A percentile compares a stretch with the other conserved stretches of the same genome.
Evolutionary conservation across 2,888 invertebrate species (phyloP).

Genomic region (Pristionchus entomophagus): DNA sequence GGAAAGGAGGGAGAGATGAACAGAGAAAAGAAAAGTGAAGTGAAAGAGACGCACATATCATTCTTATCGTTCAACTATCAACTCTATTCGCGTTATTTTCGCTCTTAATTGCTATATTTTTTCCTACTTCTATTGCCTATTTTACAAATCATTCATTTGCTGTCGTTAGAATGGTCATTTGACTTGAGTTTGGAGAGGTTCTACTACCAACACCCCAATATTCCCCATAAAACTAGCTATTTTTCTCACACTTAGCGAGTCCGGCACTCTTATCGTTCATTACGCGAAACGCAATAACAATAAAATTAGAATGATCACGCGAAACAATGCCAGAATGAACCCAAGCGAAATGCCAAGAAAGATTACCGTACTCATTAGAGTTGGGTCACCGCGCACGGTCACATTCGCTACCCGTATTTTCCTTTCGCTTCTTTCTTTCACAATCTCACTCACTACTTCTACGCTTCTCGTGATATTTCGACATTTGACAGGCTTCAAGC

Average conservation of each 20-base stretch:
- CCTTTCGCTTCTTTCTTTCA: background rate
- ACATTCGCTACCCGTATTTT: background rate
- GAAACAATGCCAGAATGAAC: too few relatives aligned
- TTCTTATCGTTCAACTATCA: background rate
- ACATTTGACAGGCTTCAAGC: background rate
- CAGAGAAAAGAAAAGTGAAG: conserved; percentile 14
- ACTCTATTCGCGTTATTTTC: background rate
- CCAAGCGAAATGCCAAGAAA: too few relatives aligned
- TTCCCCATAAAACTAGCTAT: too few relatives aligned
- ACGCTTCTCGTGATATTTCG: conserved; percentile 1
- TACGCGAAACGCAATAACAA: too few relatives aligned
- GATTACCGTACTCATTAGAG: background rate
- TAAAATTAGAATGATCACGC: too few relatives aligned
- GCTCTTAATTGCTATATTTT: background rate
- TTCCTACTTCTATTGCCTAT: background rate
- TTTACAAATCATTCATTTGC: background rate
- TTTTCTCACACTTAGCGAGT: too few relatives aligned
- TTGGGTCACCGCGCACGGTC: background rate
- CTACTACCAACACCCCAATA: too few relatives aligned
- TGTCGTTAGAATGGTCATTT: too few relatives aligned
- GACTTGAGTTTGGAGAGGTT: too few relatives aligned
- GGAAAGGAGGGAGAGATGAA: background rate
- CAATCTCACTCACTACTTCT: background rate
- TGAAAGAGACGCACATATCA: background rate
- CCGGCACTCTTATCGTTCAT: too few relatives aligned